phyloP scores from a whole-genome alignment of 2,113 vertebrate species.

The Boulengeromyrus knoepffleri region DNA sequence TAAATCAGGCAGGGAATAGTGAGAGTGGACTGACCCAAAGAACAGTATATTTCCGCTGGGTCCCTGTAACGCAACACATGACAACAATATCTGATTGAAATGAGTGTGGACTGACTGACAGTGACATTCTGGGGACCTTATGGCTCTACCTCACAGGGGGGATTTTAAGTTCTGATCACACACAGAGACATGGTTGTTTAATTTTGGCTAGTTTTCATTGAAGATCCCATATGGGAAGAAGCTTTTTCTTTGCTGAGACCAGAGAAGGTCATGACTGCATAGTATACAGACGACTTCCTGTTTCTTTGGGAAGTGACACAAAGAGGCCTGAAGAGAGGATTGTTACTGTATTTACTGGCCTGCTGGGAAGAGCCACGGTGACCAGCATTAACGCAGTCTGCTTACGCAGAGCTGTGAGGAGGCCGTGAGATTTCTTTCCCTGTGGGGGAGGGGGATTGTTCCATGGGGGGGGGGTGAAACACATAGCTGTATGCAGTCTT shows the following conservation, averaged over 20 bases:
- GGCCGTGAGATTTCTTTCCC: background rate
- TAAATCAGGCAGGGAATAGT: slow-evolving; percentile 3
- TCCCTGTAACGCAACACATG: background rate
- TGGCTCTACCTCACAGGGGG: background rate
- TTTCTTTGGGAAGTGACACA: background rate
- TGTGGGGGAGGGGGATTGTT: background rate
- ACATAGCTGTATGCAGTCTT: background rate
- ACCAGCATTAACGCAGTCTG: background rate
- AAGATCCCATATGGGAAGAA: background rate
- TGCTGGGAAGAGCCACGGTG: background rate
- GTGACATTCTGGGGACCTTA: background rate
- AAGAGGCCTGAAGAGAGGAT: background rate
- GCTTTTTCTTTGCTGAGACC: background rate
- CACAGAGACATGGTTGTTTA: background rate
- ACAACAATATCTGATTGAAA: background rate
- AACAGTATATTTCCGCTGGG: background rate
- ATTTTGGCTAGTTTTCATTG: background rate
- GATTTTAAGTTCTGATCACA: slow-evolving; percentile 1
- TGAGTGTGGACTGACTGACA: background rate
- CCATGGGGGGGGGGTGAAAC: background rate
- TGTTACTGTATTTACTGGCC: background rate
- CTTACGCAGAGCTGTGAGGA: background rate
- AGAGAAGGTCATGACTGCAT: background rate
- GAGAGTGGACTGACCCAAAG: background rate
- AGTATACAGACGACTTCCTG: background rate